Base-by-base conservation (phyloP, 2,113 vertebrate species). In the Synodontis membranacea region DNA sequence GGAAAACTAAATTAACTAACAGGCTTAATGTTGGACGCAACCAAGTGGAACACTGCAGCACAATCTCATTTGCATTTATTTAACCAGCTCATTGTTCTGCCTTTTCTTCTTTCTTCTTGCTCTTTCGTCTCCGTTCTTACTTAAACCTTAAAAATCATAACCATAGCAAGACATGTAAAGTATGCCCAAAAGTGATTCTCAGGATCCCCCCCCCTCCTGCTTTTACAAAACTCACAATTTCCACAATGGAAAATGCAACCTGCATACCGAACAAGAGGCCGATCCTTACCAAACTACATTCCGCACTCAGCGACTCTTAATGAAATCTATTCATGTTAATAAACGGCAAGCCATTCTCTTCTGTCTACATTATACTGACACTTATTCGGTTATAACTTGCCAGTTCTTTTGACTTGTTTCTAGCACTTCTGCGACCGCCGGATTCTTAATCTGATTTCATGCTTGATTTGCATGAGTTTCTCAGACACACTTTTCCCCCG, bases 401-500 rank as follows among this genome's bases (percentile, higher is more conserved):
- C 50, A 39, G 23, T 58, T 74, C 50, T 68, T 62, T 80, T 42
- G n/a, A 11, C 58, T 6, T 78, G n/a, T 37, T 60, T 34, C 81
- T 80, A 62, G 52, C 54, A 46, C 60, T 50, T 72, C 31, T 44
- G 48, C 37, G 54, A 50, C 64, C 34, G 48, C 44, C 5, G 5
- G 91, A 93, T 70, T 93, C 95, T 94, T 97, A 98, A 98, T 98
- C 96, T 96, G 97, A 98, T 98, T 98, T 97, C 96, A 97, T 95
- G 97, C 96, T 96, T 98, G 96, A 97, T 97, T 98, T 97, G 96
- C 94, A 94, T 94, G 95, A 95, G 96, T 97, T 96, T 96, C 96
- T 95, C 96, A 96, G 97, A 98, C 96, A 96, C 87, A 95, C 54
- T 97, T 96, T 82, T 94, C 93, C 93, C 39, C 93, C 95, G 95